Evolutionary conservation across 2,113 vertebrate species (phyloP), one percentile per base, ranked within the genome.

Genomic region (Copsychus sechellarum): DNA sequence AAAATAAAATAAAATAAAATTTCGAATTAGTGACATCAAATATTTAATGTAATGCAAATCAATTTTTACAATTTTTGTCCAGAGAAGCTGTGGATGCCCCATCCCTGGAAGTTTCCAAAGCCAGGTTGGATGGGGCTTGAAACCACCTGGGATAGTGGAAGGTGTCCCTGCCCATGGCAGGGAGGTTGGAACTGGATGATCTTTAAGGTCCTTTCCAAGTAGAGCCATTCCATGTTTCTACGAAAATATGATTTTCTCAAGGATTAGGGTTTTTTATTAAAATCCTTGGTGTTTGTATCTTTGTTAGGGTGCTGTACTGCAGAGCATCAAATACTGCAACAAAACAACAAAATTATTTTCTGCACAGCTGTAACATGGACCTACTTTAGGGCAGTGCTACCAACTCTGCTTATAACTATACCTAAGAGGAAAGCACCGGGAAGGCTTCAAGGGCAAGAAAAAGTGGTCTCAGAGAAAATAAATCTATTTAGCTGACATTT

Each of bases 251-350:
- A 33, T 3, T 85, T 79, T 82, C 40, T 61, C 31, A 31, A 21
- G 1, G 1, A 28, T 81, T 51, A 26, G 23, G 2, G 4, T 0
- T 0, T 38, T 74, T 66, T 60, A 17, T 14, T 25, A n/a, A 23
- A 70, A 43, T 28, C 15, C 19, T 24, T 15, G 3, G 2, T 76
- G n/a, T 29, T 73, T 72, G 5, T 57, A 22, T 25, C 47, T 80
- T 21, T n/a, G 16, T 64, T 31, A 40, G 15, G 11, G 6, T 5
- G 3, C 48, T 82, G 31, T 56, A 33, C 70, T n/a, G 16, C 22
- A 64, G 25, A 20, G 20, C 40, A 14, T 33, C 29, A 65, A 69
- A 69, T 54, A 47, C 15, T 54, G 4, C 34, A 53, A 57, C 9
- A 61, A 23, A 86, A 58, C 11, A 76, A 38, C 20, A 81, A 33